These are phyloP conservation scores for Plebejus argus DNA, from an alignment of 2,888 invertebrate genomes.

Conservation along the genomic window DNA sequence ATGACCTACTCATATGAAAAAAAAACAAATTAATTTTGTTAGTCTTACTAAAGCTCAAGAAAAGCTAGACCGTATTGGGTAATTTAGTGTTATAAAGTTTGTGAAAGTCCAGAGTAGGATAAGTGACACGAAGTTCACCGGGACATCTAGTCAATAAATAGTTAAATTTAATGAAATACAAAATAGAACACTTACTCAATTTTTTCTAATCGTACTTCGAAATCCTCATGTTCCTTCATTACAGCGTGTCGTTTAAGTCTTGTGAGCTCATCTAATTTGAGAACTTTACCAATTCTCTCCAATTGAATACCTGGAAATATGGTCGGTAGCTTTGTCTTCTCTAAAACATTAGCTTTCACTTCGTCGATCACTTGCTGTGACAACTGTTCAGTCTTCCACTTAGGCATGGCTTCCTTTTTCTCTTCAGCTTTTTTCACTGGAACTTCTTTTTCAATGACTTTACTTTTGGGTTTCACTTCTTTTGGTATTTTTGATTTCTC, in stretches of 20 bases:
- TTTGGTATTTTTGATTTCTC: slow-evolving; percentile 8
- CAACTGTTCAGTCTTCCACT: slow-evolving; percentile 64
- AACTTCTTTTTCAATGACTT: slow-evolving; percentile 33
- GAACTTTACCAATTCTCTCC: slow-evolving; percentile 62
- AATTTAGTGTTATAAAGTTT: too few species aligned
- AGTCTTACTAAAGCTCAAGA: too few species aligned
- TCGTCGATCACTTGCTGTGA: slow-evolving; percentile 58
- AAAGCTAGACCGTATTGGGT: too few species aligned
- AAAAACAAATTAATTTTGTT: too few species aligned
- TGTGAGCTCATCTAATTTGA: slow-evolving; percentile 55
- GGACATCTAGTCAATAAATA: too few species aligned
- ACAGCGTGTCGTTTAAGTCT: slow-evolving; percentile 51
- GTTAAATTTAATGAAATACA: not conserved
- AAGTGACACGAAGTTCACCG: too few species aligned
- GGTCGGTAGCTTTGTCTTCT: slow-evolving; percentile 53
- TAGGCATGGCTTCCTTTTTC: slow-evolving; percentile 30
- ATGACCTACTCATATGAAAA: too few species aligned
- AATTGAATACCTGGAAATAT: slow-evolving; percentile 58
- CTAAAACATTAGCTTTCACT: slow-evolving; percentile 58
- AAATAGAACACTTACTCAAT: slow-evolving; percentile 58
- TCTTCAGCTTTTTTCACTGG: not conserved
- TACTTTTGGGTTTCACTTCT: slow-evolving; percentile 30
- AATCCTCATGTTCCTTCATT: slow-evolving; percentile 40
- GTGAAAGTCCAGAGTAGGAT: too few species aligned
- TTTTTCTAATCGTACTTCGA: slow-evolving; percentile 59